Evolutionary conservation across 2,113 vertebrate genomes (phyloP).

Genomic region (Phaethornis superciliosus): DNA sequence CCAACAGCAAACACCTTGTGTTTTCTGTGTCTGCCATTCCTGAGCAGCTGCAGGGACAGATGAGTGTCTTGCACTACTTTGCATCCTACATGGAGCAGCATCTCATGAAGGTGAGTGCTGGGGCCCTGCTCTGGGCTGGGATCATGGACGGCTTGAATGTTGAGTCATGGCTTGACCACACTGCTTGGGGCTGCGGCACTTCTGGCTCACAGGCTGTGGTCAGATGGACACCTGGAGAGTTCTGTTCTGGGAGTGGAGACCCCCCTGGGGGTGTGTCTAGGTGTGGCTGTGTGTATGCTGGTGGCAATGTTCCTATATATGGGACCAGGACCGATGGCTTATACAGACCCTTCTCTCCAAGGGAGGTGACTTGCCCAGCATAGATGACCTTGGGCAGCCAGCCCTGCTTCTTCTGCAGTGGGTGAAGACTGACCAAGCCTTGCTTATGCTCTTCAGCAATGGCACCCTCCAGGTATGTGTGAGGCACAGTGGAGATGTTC

Average conservation of each 20-base stretch:
- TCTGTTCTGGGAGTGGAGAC: background rate
- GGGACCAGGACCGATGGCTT: background rate
- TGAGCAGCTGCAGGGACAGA: constrained; percentile 88
- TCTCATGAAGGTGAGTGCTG: constrained; percentile 89
- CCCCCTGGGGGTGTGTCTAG: background rate
- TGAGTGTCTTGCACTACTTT: constrained; percentile 90
- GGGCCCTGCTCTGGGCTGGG: background rate
- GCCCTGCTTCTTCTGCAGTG: constrained; percentile 91
- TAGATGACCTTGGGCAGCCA: constrained; percentile 75
- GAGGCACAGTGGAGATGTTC: background rate
- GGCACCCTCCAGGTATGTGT: constrained; percentile 90
- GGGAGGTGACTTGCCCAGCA: constrained; percentile 91
- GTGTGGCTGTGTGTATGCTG: background rate
- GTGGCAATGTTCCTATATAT: background rate
- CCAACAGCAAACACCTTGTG: constrained; percentile 90
- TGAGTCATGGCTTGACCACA: background rate
- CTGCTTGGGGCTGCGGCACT: background rate
- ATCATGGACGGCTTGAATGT: background rate
- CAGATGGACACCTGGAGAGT: background rate
- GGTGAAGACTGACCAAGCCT: constrained; percentile 96
- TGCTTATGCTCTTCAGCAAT: constrained; percentile 96
- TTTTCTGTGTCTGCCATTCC: constrained; percentile 85
- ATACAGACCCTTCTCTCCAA: constrained; percentile 38
- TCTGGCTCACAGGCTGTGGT: background rate
- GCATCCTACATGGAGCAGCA: constrained; percentile 96